Evolutionary conservation across 2,797 vertebrate species (phyloP).

Genomic region (Urocyon cinereoargenteus): DNA sequence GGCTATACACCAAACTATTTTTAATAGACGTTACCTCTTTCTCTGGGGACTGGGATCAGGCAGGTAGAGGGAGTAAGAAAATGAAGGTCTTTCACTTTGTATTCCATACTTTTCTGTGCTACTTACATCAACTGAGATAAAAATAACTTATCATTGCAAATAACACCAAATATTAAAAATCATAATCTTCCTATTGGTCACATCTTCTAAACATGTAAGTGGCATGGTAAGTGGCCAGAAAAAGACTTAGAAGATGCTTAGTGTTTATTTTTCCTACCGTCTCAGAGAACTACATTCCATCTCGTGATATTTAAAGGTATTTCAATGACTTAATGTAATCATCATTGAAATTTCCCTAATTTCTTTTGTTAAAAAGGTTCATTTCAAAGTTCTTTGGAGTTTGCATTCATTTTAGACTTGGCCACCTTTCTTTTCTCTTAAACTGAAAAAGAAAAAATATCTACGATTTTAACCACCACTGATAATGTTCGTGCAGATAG

Average conservation of each 20-base stretch:
- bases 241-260: background rate
- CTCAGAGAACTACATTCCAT: constrained; percentile 1
- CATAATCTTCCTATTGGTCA: background rate
- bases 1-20: background rate
- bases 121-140: background rate
- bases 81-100: background rate
- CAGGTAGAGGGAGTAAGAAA: background rate
- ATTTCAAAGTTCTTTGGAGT: constrained; percentile 22
- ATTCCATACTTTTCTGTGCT: background rate
- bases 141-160: constrained; percentile 23
- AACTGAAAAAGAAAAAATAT: constrained; percentile 15
- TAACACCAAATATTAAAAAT: constrained; percentile 54
- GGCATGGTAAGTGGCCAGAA: background rate
- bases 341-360: background rate
- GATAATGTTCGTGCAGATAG: background rate
- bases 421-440: background rate
- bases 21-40: background rate
- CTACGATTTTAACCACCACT: background rate
- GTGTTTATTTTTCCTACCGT: background rate
- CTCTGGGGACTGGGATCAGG: background rate
- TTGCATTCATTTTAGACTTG: constrained; percentile 41
- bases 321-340: background rate
- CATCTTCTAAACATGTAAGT: background rate
- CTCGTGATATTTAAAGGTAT: constrained; percentile 10
- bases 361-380: background rate